These are phyloP conservation scores for Genyomyrus donnyi DNA, from an alignment of 2,113 vertebrate genomes.

Conservation along the genomic window DNA sequence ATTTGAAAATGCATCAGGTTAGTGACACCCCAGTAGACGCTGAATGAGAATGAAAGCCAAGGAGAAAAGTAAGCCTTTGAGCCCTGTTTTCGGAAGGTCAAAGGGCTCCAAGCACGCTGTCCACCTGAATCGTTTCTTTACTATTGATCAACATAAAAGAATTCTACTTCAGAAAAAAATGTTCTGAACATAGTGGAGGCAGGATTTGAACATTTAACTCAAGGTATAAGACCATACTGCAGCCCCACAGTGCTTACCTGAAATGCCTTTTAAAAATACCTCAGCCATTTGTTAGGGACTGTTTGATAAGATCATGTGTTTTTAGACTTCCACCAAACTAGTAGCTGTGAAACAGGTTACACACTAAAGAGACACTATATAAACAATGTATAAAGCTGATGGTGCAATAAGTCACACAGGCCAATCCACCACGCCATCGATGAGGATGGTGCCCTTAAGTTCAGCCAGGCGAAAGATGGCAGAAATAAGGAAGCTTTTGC, in stretches of 20 bases:
- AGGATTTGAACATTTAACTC: no score
- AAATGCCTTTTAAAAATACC: not conserved
- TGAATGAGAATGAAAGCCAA: conserved; percentile 42
- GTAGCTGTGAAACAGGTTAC: no score
- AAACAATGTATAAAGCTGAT: not conserved
- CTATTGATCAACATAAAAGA: no score
- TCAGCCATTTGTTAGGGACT: not conserved
- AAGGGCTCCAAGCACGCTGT: not conserved
- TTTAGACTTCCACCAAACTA: not conserved
- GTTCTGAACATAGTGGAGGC: no score
- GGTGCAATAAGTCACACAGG: conserved; percentile 65
- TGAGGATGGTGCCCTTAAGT: conserved; percentile 81
- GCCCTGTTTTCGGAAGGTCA: conserved; percentile 49
- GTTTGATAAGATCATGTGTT: not conserved
- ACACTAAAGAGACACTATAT: not conserved
- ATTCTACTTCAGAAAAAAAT: no score
- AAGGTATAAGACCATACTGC: no score
- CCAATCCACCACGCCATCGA: conserved; percentile 76
- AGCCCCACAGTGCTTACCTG: no score
- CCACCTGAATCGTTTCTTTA: no score
- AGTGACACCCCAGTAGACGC: conserved; percentile 25
- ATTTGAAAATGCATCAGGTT: not conserved
- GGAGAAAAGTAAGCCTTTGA: conserved; percentile 33
- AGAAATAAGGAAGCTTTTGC: conserved; percentile 87
- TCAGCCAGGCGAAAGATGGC: conserved; percentile 88